A percentile compares a stretch with the other conserved stretches of the same genome.
phyloP scores from a whole-genome alignment of 2,797 vertebrate genomes.

The Pipistrellus pygmaeus region DNA sequence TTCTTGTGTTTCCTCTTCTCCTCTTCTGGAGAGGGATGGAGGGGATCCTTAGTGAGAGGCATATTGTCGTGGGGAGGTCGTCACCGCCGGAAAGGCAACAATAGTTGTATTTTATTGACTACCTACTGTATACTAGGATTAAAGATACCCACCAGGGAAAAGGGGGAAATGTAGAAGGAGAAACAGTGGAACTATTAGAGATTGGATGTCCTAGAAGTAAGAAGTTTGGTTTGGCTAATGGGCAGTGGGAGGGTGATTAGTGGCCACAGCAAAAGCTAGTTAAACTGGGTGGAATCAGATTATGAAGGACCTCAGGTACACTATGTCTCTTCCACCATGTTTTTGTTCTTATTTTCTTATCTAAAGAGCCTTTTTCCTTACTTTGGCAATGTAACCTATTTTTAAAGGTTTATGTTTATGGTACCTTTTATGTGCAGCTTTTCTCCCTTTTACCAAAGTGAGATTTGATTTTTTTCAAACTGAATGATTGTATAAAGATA shows the following conservation, averaged over 20 bases:
- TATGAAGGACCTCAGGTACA: not conserved
- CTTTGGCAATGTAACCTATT: not conserved
- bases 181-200: not conserved
- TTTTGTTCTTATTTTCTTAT: not conserved
- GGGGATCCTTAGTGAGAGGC: too few relatives aligned
- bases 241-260: not conserved
- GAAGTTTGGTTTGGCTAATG: not conserved
- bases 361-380: not conserved
- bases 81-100: too few relatives aligned
- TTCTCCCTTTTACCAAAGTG: not conserved
- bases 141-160: not conserved
- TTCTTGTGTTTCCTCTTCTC: too few relatives aligned
- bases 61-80: too few relatives aligned
- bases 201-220: not conserved
- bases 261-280: not conserved
- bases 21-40: too few relatives aligned
- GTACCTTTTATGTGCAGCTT: slow-evolving; percentile 6
- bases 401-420: slow-evolving; percentile 39
- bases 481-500: not conserved
- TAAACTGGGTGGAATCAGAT: not conserved
- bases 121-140: not conserved
- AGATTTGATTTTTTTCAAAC: not conserved
- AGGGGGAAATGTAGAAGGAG: not conserved
- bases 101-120: slow-evolving; percentile 28
- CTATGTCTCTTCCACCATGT: not conserved